Conservation (phyloP, 2,888 invertebrate species). For the Protonemura montana region DNA sequence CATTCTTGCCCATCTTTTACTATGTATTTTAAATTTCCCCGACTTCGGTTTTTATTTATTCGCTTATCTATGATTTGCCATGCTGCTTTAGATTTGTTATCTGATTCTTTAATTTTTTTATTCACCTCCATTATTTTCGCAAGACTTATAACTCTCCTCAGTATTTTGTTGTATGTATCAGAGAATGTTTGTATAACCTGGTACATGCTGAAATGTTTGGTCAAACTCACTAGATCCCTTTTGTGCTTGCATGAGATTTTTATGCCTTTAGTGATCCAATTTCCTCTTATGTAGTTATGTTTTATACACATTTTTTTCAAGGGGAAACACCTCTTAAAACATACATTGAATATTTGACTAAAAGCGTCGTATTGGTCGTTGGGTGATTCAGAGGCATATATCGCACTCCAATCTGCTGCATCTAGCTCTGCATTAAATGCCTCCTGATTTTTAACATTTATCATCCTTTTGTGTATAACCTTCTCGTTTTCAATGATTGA, state of each 20-base stretch:
- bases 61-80: neutral
- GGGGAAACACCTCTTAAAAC: neutral
- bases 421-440: neutral
- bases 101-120: neutral
- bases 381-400: neutral
- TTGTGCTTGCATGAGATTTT: neutral
- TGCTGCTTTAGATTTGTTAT: neutral
- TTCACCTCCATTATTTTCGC: neutral
- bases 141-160: neutral
- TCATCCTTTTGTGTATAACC: neutral
- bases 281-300: neutral
- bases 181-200: neutral
- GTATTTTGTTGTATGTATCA: neutral
- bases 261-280: neutral
- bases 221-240: neutral
- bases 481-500: neutral
- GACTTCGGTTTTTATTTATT: neutral
- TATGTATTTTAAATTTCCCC: neutral
- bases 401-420: neutral
- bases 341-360: neutral
- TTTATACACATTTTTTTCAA: neutral
- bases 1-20: neutral
- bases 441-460: neutral
- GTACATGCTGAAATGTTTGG: neutral
- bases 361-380: neutral